phyloP scores from a whole-genome alignment of 2,113 vertebrate species.

The Silurus asotus region DNA sequence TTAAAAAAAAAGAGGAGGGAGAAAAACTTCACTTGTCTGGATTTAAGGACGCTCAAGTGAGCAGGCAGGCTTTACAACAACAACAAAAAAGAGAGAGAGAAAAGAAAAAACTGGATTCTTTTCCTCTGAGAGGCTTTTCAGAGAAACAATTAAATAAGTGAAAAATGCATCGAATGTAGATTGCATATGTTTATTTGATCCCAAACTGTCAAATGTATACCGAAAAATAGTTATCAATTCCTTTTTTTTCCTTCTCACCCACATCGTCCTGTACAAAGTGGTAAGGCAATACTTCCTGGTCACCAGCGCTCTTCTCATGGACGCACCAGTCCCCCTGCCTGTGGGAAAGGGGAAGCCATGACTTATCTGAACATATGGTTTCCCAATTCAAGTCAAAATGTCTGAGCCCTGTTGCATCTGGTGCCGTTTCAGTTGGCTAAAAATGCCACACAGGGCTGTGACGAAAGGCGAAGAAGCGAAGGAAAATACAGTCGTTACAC shows the following conservation, averaged over 20 bases:
- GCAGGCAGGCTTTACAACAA: slow-evolving; percentile 75
- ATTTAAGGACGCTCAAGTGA: slow-evolving; percentile 77
- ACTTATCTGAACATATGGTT: slow-evolving; percentile 97
- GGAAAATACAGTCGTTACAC: slow-evolving; percentile 99
- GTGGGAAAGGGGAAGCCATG: slow-evolving; percentile 93
- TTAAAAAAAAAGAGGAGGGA: slow-evolving; percentile 79
- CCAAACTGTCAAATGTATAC: background rate
- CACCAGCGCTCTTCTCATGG: slow-evolving; percentile 74
- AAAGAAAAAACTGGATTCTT: slow-evolving; percentile 67
- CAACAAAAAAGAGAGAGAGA: slow-evolving; percentile 56
- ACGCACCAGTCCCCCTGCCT: slow-evolving; percentile 77
- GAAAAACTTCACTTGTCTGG: slow-evolving; percentile 84
- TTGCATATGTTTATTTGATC: background rate
- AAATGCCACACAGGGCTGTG: slow-evolving; percentile 98
- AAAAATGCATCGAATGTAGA: background rate
- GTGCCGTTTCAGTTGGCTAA: slow-evolving; percentile 92
- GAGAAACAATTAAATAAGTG: background rate
- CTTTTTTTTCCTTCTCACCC: background rate
- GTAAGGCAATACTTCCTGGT: slow-evolving; percentile 65
- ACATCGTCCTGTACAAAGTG: background rate
- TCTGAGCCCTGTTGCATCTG: slow-evolving; percentile 95
- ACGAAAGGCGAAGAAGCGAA: slow-evolving; percentile 91
- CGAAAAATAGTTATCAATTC: background rate
- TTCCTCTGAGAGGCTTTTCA: background rate
- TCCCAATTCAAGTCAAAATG: slow-evolving; percentile 92